Evolutionary conservation across 2,113 vertebrate genomes (phyloP).

Genomic region (Pimephales promelas): DNA sequence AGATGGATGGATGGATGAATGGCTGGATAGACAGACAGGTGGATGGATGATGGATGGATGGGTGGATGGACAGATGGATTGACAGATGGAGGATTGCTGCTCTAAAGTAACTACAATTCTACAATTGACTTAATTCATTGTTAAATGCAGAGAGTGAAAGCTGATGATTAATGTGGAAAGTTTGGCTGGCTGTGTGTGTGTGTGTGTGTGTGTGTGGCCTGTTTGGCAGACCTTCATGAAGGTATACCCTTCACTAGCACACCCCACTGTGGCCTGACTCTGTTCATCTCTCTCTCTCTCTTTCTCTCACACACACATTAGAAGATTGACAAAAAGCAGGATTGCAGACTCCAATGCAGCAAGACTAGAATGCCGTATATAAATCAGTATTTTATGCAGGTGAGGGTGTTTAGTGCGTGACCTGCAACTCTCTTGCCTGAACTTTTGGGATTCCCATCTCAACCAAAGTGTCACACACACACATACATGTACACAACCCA

Average conservation of each 20-base stretch:
- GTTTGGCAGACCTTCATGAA: conserved; percentile 78
- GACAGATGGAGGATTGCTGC: neutral
- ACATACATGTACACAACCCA: neutral
- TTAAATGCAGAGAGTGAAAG: neutral
- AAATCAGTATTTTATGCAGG: conserved; percentile 64
- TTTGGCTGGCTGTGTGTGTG: conserved; percentile 43
- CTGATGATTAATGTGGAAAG: conserved; percentile 21
- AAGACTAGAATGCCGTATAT: conserved; percentile 11
- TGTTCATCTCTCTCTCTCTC: conserved; percentile 40
- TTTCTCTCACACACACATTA: neutral
- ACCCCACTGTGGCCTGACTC: conserved; percentile 65
- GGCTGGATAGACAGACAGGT: accelerated
- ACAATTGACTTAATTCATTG: neutral
- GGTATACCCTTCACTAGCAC: conserved; percentile 72
- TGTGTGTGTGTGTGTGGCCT: conserved; percentile 63
- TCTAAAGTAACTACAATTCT: neutral
- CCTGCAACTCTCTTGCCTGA: conserved; percentile 49
- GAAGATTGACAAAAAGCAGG: neutral
- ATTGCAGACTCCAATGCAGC: neutral
- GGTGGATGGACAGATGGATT: neutral
- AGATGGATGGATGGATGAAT: neutral
- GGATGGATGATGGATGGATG: neutral
- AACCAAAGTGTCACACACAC: neutral
- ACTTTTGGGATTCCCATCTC: neutral
- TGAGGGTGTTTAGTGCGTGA: conserved; percentile 53